Percentiles rank a stretch among this genome's conserved stretches.
phyloP scores from a whole-genome alignment of 2,113 vertebrate species.

The Rhodinocichla rosea region DNA sequence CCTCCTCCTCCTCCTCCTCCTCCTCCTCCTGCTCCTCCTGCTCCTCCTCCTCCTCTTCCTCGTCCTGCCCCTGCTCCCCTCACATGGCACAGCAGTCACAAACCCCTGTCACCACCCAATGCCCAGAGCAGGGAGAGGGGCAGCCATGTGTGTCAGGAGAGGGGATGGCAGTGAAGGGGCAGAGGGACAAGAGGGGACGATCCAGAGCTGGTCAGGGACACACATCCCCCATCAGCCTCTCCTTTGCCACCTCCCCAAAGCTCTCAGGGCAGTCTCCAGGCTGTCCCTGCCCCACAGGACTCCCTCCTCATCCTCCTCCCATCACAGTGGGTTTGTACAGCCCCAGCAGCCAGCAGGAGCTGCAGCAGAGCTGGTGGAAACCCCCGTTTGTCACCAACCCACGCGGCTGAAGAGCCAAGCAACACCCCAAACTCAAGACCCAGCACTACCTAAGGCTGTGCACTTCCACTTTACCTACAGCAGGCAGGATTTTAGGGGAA shows the following conservation, averaged over 20 bases:
- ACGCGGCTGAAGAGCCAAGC: not conserved
- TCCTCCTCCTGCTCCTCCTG: not conserved
- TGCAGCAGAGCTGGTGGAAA: not conserved
- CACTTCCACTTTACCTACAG: rapidly evolving
- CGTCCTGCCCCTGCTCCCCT: not conserved
- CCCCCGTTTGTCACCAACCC: rapidly evolving
- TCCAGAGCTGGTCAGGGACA: not conserved
- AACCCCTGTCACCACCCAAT: not conserved
- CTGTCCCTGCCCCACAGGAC: not conserved
- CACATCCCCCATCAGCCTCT: not conserved
- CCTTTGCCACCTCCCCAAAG: not conserved
- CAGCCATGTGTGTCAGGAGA: not conserved
- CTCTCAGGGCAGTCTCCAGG: not conserved
- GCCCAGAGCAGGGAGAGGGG: not conserved
- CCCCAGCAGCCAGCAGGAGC: not conserved
- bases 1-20: not conserved
- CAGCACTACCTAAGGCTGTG: rapidly evolving
- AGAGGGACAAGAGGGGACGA: not conserved
- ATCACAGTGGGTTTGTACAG: rapidly evolving
- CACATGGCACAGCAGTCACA: rapidly evolving
- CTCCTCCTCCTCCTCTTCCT: not conserved
- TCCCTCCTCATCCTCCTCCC: not conserved
- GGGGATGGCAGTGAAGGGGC: not conserved
- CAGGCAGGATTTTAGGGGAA: not conserved
- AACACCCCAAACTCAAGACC: not conserved